Conservation (phyloP, 2,113 vertebrate species). For the Axis porcinus region DNA sequence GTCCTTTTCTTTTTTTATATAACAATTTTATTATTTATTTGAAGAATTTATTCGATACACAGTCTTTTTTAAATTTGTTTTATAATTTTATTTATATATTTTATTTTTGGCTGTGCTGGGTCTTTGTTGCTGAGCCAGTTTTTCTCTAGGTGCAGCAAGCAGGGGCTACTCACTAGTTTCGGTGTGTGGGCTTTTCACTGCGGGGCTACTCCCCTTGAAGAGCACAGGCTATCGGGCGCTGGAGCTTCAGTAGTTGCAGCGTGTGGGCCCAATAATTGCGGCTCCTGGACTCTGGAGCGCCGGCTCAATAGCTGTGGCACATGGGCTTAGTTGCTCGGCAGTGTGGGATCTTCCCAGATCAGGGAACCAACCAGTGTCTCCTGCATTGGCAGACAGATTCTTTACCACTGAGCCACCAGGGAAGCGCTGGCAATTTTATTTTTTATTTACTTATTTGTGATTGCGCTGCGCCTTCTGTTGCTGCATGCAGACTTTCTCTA, state of each 20-base stretch:
- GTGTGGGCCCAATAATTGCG: background rate
- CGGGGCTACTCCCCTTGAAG: background rate
- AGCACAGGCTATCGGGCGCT: background rate
- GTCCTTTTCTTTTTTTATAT: background rate
- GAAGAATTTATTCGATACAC: background rate
- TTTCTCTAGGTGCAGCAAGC: background rate
- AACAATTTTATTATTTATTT: background rate
- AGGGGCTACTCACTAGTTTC: background rate
- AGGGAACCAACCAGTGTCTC: background rate
- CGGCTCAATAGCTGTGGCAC: background rate
- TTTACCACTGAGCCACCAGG: background rate
- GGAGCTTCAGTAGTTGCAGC: background rate
- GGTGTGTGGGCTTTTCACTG: background rate
- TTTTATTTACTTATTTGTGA: background rate
- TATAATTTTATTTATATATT: background rate
- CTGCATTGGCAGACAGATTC: background rate
- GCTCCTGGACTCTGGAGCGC: background rate
- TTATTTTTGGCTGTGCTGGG: background rate
- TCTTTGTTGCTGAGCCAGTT: background rate
- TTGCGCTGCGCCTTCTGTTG: background rate
- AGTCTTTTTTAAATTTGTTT: background rate
- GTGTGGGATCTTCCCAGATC: background rate
- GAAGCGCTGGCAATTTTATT: background rate
- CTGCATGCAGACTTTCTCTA: background rate
- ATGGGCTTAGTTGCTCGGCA: background rate